Evolutionary conservation across 2,113 vertebrate species (phyloP).

Genomic region (Rhineura floridana): DNA sequence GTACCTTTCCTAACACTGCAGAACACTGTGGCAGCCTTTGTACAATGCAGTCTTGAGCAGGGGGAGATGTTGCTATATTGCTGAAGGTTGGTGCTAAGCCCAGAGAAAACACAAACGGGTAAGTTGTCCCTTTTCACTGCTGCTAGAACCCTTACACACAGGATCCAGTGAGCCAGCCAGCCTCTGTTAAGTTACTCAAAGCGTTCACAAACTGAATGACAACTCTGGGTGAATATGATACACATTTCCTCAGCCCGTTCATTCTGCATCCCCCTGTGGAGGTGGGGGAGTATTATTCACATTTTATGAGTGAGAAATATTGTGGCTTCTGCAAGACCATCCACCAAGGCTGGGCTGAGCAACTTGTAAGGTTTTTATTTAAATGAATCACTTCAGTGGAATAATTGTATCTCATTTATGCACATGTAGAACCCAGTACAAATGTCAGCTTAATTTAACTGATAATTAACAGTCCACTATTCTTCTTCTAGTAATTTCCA

Average conservation of each 20-base stretch:
- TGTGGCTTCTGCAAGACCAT: neutral
- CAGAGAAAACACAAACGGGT: neutral
- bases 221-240: neutral
- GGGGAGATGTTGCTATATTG: neutral
- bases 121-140: neutral
- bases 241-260: neutral
- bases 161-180: neutral
- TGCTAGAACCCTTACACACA: neutral
- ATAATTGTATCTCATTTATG: constrained; percentile 32
- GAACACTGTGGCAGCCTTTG: neutral
- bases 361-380: constrained; percentile 41
- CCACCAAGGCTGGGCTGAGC: neutral
- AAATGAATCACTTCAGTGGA: constrained; percentile 20
- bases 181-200: neutral
- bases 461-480: constrained; percentile 11
- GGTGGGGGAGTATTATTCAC: neutral
- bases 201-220: neutral
- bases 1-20: neutral
- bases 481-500: neutral
- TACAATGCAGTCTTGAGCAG: neutral
- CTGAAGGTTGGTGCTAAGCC: neutral
- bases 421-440: constrained; percentile 20
- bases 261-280: neutral
- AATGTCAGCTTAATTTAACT: constrained; percentile 18
- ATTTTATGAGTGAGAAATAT: neutral